phyloP scores from a whole-genome alignment of 1,140 invertebrate species.

The Adoxophyes honmai region DNA sequence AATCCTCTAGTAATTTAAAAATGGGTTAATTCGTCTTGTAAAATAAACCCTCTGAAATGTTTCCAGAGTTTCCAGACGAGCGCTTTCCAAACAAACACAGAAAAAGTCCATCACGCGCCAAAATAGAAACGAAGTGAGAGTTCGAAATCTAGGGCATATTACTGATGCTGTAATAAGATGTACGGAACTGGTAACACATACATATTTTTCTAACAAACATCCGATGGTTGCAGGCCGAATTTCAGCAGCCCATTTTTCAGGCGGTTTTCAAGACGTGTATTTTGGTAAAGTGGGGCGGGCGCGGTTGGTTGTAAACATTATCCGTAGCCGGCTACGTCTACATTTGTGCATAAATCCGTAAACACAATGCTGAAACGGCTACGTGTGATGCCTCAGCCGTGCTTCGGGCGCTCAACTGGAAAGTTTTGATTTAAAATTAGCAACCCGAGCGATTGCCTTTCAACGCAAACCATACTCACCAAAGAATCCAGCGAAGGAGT shows the following conservation, averaged over 20 bases:
- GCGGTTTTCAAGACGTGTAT: constrained; percentile 52
- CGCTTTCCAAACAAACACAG: constrained; percentile 31
- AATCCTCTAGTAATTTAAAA: not conserved
- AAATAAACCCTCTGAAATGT: not conserved
- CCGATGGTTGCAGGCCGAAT: constrained; percentile 44
- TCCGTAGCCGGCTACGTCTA: constrained; percentile 34
- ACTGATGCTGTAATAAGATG: constrained; percentile 15
- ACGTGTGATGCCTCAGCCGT: constrained; percentile 11
- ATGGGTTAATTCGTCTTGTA: constrained; percentile 5
- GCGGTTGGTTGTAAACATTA: constrained; percentile 53
- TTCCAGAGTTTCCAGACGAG: constrained; percentile 19
- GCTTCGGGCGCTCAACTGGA: not conserved
- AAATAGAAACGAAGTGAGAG: constrained; percentile 28
- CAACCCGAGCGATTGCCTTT: not conserved
- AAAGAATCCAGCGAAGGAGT: no score
- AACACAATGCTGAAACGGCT: constrained; percentile 30
- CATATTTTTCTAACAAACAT: constrained; percentile 51
- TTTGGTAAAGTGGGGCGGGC: constrained; percentile 60
- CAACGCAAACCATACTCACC: not conserved
- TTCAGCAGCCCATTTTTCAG: constrained; percentile 65
- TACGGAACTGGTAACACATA: constrained; percentile 9
- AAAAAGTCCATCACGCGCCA: constrained; percentile 29
- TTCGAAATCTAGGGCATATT: constrained; percentile 38
- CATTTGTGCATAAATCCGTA: constrained; percentile 49
- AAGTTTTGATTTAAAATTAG: constrained; percentile 14